Evolutionary conservation across 2,888 invertebrate species (phyloP).

Genomic region (Stegana nigrithorax): DNA sequence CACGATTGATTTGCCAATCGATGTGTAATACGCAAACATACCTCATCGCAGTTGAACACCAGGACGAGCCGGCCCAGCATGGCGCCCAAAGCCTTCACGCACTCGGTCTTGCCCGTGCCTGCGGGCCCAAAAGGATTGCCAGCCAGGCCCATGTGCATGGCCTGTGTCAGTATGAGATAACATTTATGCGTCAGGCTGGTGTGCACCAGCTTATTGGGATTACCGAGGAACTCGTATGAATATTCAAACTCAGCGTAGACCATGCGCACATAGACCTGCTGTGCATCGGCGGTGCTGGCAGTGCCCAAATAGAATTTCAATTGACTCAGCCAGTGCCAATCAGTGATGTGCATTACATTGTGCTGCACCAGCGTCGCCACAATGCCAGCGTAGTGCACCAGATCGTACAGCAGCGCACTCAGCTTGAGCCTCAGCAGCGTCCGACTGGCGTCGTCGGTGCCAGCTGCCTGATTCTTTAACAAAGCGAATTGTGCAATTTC

Average conservation of each 20-base stretch:
- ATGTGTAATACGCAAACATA: too few relatives aligned
- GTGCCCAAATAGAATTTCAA: constrained; percentile 79
- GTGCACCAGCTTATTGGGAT: constrained; percentile 92
- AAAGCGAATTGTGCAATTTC: constrained; percentile 60
- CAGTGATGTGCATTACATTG: constrained; percentile 74
- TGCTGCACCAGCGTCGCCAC: constrained; percentile 81
- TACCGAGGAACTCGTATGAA: constrained; percentile 98
- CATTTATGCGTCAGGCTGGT: constrained; percentile 98
- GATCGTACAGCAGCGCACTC: constrained; percentile 91
- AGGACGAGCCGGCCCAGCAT: constrained; percentile 93
- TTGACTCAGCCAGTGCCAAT: constrained; percentile 98
- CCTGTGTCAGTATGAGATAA: constrained; percentile 96
- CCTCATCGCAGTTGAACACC: constrained; percentile 98
- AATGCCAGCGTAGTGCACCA: constrained; percentile 89
- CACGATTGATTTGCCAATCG: constrained; percentile 36
- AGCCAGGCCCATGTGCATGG: constrained; percentile 94
- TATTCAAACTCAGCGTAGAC: constrained; percentile 95
- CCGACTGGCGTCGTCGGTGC: constrained; percentile 67
- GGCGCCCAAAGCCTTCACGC: constrained; percentile 93
- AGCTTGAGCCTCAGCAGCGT: constrained; percentile 83
- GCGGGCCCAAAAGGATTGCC: constrained; percentile 99
- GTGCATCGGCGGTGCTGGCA: constrained; percentile 21
- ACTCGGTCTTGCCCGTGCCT: constrained; percentile 99
- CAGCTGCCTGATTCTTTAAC: constrained; percentile 49
- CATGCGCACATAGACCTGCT: constrained; percentile 76